Evolutionary conservation across 2,888 invertebrate species (phyloP).

Genomic region (Pheosia tremula): DNA sequence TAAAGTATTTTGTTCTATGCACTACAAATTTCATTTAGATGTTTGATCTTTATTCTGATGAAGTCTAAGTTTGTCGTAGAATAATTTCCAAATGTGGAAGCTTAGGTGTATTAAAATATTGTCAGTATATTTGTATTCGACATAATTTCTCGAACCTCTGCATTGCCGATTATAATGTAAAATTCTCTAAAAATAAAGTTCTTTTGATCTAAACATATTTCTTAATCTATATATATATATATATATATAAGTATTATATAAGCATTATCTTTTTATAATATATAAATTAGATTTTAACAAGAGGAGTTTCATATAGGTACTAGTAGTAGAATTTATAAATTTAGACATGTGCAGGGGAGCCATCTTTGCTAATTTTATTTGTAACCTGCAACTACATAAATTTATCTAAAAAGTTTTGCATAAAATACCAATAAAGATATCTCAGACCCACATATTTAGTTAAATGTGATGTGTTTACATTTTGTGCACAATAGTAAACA

Average conservation of each 20-base stretch:
- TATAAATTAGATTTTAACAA: background rate
- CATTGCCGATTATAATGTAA: slow-evolving; percentile 84
- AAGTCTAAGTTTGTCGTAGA: slow-evolving; percentile 74
- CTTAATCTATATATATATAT: slow-evolving; percentile 3
- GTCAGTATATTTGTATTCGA: slow-evolving; percentile 79
- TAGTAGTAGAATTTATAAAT: too few relatives aligned
- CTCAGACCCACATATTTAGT: too few relatives aligned
- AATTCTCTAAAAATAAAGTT: slow-evolving; percentile 84
- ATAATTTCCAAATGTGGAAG: slow-evolving; percentile 75
- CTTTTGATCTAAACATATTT: slow-evolving; percentile 77
- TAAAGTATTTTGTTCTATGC: slow-evolving; percentile 65
- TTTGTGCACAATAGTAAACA: too few relatives aligned
- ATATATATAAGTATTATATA: too few relatives aligned
- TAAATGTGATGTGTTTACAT: too few relatives aligned
- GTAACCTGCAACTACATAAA: background rate
- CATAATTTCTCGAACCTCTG: slow-evolving; percentile 81
- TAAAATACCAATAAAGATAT: too few relatives aligned
- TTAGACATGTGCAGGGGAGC: too few relatives aligned
- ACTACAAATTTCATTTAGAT: slow-evolving; percentile 63
- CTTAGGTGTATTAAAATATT: slow-evolving; percentile 78
- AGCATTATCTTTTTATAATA: too few relatives aligned
- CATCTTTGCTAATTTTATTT: too few relatives aligned
- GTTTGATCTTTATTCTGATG: slow-evolving; percentile 66
- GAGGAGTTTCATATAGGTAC: background rate
- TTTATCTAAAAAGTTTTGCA: too few relatives aligned